A percentile compares a stretch with the other conserved stretches of the same genome.
These are phyloP conservation scores for Teleiodes luculella DNA, from an alignment of 2,888 invertebrate genomes.

Conservation along the genomic window DNA sequence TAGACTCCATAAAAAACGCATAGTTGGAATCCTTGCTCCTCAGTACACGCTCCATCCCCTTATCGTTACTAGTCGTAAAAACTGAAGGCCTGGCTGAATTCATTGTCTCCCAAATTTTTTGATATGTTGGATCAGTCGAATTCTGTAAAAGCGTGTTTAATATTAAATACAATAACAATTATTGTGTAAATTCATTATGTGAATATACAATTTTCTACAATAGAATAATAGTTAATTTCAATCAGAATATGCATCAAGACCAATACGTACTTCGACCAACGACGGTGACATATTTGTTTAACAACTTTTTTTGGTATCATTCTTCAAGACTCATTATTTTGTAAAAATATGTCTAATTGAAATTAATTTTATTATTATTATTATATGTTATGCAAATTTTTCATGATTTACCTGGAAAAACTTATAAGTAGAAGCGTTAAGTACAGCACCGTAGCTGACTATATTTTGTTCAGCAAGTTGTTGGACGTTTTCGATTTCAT, in stretches of 20 bases:
- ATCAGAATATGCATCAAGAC: no score
- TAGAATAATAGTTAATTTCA: no score
- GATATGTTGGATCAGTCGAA: constrained; percentile 90
- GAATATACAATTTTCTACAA: no score
- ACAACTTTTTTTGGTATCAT: no score
- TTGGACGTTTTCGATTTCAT: constrained; percentile 89
- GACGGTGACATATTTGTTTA: no score
- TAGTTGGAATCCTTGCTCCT: constrained; percentile 84
- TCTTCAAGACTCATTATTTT: no score
- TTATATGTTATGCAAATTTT: no score
- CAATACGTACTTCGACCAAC: no score
- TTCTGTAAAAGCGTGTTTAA: constrained; percentile 67
- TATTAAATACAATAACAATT: no score
- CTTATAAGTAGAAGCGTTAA: constrained; percentile 87
- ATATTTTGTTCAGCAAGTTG: constrained; percentile 89
- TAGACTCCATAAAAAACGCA: constrained; percentile 98
- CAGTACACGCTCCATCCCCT: constrained; percentile 90
- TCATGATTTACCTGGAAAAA: constrained; percentile 85
- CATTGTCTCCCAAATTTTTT: constrained; percentile 95
- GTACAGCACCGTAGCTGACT: constrained; percentile 90
- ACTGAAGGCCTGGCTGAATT: constrained; percentile 87
- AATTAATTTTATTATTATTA: no score
- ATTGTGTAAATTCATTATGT: no score
- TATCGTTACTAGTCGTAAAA: constrained; percentile 86
- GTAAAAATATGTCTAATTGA: no score